Conservation (phyloP, 1,140 invertebrate genomes). For the Goniozus legneri region DNA sequence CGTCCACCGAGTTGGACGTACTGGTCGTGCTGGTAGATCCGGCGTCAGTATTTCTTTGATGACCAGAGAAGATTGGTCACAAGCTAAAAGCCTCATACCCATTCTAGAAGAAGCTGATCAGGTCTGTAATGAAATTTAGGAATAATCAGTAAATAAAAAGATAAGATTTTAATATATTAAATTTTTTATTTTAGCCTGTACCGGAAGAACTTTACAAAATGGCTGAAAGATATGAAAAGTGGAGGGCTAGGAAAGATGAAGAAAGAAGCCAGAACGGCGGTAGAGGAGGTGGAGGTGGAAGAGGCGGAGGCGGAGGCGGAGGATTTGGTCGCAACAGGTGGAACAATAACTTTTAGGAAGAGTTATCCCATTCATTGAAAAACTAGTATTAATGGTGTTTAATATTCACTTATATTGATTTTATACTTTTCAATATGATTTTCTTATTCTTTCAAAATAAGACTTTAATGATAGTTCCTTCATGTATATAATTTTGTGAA, state of each 20-base stretch:
- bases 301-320: constrained; percentile 16
- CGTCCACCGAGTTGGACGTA: constrained; percentile 83
- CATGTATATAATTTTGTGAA: too few relatives aligned
- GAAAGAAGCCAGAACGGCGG: constrained; percentile 45
- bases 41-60: constrained; percentile 80
- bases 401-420: neutral
- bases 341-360: neutral
- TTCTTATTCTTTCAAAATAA: too few relatives aligned
- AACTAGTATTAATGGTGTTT: neutral
- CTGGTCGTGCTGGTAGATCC: constrained; percentile 79
- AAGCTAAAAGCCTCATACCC: constrained; percentile 76
- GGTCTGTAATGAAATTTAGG: constrained; percentile 36
- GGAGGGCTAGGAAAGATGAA: constrained; percentile 58
- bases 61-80: constrained; percentile 74
- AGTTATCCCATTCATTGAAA: too few relatives aligned
- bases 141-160: neutral
- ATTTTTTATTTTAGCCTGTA: constrained; percentile 53
- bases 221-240: constrained; percentile 63
- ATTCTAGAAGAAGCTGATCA: constrained; percentile 76
- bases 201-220: constrained; percentile 71
- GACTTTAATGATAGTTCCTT: too few relatives aligned
- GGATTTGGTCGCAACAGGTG: constrained; percentile 5
- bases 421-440: too few relatives aligned
- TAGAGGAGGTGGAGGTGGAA: constrained; percentile 34
- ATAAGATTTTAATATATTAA: neutral